Conservation (phyloP, 2,888 invertebrate species). For the Lasioglossum villosulum region DNA sequence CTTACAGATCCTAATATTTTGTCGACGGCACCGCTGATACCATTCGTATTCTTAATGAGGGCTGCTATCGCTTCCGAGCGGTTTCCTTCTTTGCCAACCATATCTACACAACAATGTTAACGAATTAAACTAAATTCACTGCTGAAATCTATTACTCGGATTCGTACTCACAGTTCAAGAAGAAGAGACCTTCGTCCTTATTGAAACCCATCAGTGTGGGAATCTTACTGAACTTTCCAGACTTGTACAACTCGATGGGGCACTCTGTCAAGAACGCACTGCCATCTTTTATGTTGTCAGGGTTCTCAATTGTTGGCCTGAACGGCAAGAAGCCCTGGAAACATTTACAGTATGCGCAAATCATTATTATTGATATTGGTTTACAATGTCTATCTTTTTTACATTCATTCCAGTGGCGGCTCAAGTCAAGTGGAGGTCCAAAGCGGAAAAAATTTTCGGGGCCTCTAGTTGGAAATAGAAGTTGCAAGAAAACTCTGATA, state of each 20-base stretch:
- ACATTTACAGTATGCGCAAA: background rate
- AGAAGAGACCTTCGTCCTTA: constrained; percentile 79
- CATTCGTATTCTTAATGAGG: background rate
- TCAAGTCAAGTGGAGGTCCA: too few relatives aligned
- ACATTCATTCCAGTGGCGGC: too few relatives aligned
- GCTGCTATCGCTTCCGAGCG: background rate
- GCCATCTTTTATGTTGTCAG: constrained; percentile 82
- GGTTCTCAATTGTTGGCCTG: constrained; percentile 85
- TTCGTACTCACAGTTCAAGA: background rate
- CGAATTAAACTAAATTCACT: background rate
- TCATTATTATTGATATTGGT: too few relatives aligned
- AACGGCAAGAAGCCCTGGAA: constrained; percentile 72
- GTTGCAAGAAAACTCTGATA: too few relatives aligned
- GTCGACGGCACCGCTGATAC: background rate
- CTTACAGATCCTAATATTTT: background rate
- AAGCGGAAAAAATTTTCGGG: too few relatives aligned
- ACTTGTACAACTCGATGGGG: constrained; percentile 82
- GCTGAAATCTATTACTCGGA: background rate
- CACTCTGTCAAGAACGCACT: constrained; percentile 85
- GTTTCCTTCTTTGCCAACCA: background rate
- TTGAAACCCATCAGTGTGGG: constrained; percentile 85
- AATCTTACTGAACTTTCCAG: constrained; percentile 85
- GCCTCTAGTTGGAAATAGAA: too few relatives aligned
- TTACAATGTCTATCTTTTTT: too few relatives aligned
- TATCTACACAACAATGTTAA: background rate